Conservation (phyloP, 2,797 vertebrate genomes). For the Bradypodion ventrale region DNA sequence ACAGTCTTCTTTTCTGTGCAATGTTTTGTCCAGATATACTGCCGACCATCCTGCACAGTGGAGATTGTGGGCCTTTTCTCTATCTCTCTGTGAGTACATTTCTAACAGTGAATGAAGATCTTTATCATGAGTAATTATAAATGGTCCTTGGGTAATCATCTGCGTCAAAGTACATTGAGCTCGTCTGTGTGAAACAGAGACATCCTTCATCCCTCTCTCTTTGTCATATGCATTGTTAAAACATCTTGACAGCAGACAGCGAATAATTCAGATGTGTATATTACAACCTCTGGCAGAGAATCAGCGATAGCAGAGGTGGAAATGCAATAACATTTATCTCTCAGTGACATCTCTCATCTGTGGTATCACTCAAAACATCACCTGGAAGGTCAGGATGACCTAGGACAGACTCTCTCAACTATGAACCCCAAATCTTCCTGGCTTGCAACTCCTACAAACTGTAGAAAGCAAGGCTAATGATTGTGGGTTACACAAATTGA, state of each 20-base stretch:
- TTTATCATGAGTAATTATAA: constrained; percentile 57
- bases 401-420: background rate
- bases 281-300: constrained; percentile 59
- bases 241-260: constrained; percentile 49
- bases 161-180: constrained; percentile 44
- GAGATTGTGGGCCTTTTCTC: background rate
- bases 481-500: background rate
- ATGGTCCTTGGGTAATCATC: constrained; percentile 49
- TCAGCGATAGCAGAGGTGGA: constrained; percentile 51
- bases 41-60: background rate
- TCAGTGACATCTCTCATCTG: constrained; percentile 37
- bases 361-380: constrained; percentile 28
- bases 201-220: constrained; percentile 50
- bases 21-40: background rate
- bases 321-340: constrained; percentile 49
- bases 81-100: background rate
- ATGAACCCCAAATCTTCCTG: background rate
- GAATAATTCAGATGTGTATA: constrained; percentile 67
- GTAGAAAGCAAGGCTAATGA: background rate
- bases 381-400: constrained; percentile 13
- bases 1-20: background rate
- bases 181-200: constrained; percentile 53
- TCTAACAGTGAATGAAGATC: constrained; percentile 48
- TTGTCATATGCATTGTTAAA: constrained; percentile 48
- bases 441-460: background rate